Base-by-base conservation (phyloP, 2,113 vertebrate genomes). In the Ploceus nigricollis region DNA sequence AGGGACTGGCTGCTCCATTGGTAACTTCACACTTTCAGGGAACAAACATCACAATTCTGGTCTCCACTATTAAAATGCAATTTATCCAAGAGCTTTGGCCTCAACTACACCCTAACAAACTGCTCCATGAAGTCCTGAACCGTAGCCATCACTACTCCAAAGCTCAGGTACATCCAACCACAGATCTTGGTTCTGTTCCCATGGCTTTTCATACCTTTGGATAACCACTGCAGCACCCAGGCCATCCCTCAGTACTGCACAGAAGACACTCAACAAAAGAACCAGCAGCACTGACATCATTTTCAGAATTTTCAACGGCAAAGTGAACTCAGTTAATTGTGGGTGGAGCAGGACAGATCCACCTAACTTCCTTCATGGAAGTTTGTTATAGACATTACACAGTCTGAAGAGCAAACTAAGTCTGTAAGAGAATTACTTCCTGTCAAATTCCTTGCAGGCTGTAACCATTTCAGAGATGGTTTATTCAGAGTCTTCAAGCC, bases 401-500 rank as follows among this genome's bases (percentile, higher is more conserved):
- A 64, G 39, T 10, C 4, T 0, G 47, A 42, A 70, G 19, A 39
- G 39, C 8, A 86, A 50, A 87, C 5, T 13, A 68, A 70, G 16
- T 42, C 30, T 69, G 89, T 69, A 25, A 56, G 87, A 76, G 54
- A 97, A 98, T 1, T 92, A 99, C 98, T 98, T 99, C 80, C 99
- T 96, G 97, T 99, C 99, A 8, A 99, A 99, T 93, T 99, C 98
- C 91, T 94, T 84, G 97, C 98, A 99, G 27, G 98, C 98, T 3
- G 98, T 4, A 99, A 90, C 98, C 99, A 99, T 63, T 97, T 94
- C 42, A 99, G 90, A 1, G 98, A 98, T 0, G 98, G 98, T 79
- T 99, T 99, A 96, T 99, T 99, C 84, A 78, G 91, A 98, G 98
- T 99, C 91, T 96, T 98, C 87, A 99, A 97, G 10, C 98, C 98